These are phyloP conservation scores for Epinotia ramella DNA, from an alignment of 2,888 invertebrate genomes.

Conservation along the genomic window DNA sequence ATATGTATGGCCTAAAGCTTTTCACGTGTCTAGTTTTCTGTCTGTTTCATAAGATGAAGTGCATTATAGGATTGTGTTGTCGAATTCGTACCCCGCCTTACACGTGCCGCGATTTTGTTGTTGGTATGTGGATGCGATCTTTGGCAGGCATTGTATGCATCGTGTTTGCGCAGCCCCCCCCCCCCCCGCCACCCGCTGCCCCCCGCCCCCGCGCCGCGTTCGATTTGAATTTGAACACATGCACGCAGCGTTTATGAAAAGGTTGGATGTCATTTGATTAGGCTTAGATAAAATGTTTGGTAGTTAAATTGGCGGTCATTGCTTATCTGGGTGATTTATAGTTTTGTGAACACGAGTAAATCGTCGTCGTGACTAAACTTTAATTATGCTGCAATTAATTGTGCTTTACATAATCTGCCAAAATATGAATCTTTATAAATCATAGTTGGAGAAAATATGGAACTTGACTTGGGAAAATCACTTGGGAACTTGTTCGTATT, in stretches of 20 bases:
- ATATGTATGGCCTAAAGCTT: no score
- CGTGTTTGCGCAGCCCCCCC: conserved; percentile 72
- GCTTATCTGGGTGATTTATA: conserved; percentile 3
- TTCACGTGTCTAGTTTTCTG: not conserved
- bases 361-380: not conserved
- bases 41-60: conserved; percentile 46
- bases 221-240: conserved; percentile 58
- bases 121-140: conserved; percentile 76
- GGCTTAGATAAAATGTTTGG: conserved; percentile 39
- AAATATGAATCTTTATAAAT: no score
- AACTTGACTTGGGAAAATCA: no score
- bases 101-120: conserved; percentile 79
- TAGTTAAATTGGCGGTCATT: conserved; percentile 16
- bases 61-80: conserved; percentile 50
- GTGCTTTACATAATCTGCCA: not conserved
- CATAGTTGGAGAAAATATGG: no score
- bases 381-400: not conserved
- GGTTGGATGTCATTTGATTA: conserved; percentile 49
- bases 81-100: conserved; percentile 76
- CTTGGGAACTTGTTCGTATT: no score
- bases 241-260: conserved; percentile 60
- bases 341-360: not conserved
- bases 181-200: conserved; percentile 52
- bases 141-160: conserved; percentile 83
- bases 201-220: conserved; percentile 47